A percentile compares a stretch with the other conserved stretches of the same genome.
phyloP scores from a whole-genome alignment of 2,113 vertebrate species.

The Xenus cinereus region DNA sequence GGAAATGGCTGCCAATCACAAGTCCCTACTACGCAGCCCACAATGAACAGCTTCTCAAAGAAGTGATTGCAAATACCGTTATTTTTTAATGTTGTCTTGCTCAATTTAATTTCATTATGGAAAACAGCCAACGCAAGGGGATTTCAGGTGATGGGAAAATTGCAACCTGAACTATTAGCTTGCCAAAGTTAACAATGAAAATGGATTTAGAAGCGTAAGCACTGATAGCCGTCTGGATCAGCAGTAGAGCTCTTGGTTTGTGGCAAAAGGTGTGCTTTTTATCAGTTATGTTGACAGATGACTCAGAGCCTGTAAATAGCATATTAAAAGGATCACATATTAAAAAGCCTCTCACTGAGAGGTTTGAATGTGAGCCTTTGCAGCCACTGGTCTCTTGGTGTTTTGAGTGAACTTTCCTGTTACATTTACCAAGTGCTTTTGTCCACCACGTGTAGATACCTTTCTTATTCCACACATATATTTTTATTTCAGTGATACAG shows the following conservation, averaged over 20 bases:
- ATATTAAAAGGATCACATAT: neutral
- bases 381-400: neutral
- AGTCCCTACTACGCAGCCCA: neutral
- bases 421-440: neutral
- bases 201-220: neutral
- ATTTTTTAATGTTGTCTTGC: neutral
- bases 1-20: neutral
- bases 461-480: neutral
- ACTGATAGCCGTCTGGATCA: neutral
- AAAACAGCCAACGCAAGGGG: neutral
- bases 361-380: neutral
- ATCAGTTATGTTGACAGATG: neutral
- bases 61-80: neutral
- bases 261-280: neutral
- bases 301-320: neutral
- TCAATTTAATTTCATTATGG: neutral
- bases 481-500: neutral
- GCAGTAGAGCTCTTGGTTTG: neutral
- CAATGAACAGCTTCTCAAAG: neutral
- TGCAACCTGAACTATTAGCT: neutral
- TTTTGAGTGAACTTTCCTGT: neutral
- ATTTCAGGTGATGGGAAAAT: neutral
- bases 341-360: neutral
- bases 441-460: fast-evolving
- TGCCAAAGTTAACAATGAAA: neutral